Base-by-base conservation (phyloP, 2,888 invertebrate genomes). In the Athetis lepigone region DNA sequence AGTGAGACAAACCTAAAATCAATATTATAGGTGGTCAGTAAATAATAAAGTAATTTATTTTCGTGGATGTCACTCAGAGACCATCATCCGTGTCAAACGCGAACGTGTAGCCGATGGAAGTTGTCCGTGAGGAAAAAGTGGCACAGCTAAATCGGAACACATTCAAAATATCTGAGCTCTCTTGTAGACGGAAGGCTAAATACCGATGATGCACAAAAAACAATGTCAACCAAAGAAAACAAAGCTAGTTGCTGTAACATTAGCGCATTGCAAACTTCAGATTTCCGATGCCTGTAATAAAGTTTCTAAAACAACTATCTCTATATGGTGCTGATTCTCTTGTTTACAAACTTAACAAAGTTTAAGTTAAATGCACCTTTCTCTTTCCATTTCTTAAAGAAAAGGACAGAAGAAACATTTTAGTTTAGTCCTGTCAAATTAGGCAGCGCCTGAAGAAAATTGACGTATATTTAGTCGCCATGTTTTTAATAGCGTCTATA, bases 71-170 rank as follows among this genome's bases (percentile, higher is more conserved):
- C 60, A 19, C 29, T 37, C 69, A 37, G 49, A 55, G 36, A 74
- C 27, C 60, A 37, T 33, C 60, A 37, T 27, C 29, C 18, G 49
- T 68, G 60, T 68, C 49, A 54, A 42, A 50, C 29, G 37, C 25
- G 40, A 9, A 54, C 54, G 13, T 50, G 21, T 54, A 61, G 27
- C 59, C 23, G 36, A 57, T 57, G 51, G 75, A 54, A 43, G 42
- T 18, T 65, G 42, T 49, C 62, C 45, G 42, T 55, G 56, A 57
- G 52, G 65, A 64, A 78, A 69, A 77, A 63, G 52, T 74, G 29
- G 74, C 51, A 65, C 78, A 74, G 45, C 70, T 77, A 77, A 70
- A 77, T 61, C 50, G 55, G 80, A 74, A 70, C 60, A 52, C 70
- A 45, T 58, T 60, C 42, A 57, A 79, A 63, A 60, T 62, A 66